Evolutionary conservation across 2,888 invertebrate species (phyloP).

Genomic region (Erebia ligea): DNA sequence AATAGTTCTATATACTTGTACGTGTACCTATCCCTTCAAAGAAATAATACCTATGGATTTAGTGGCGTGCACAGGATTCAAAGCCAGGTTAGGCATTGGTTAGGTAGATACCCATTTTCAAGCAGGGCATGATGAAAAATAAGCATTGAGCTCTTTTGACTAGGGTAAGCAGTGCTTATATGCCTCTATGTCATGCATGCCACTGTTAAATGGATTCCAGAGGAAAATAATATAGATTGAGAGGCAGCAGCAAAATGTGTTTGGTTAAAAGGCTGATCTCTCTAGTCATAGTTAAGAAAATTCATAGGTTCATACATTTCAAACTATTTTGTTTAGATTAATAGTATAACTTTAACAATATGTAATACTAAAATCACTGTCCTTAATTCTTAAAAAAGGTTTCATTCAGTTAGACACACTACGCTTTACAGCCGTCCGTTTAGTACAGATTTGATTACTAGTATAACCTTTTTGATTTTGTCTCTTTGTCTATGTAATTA

Average conservation of each 20-base stretch:
- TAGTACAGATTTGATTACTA: not conserved
- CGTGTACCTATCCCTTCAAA: too few relatives aligned
- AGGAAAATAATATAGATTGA: not conserved
- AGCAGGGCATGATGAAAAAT: too few relatives aligned
- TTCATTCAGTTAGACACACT: not conserved
- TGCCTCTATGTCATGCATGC: too few relatives aligned
- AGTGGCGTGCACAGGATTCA: too few relatives aligned
- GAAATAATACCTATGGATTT: not conserved
- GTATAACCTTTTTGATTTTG: not conserved
- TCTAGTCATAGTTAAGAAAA: not conserved
- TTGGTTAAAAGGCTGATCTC: not conserved
- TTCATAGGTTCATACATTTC: not conserved
- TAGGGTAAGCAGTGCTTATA: too few relatives aligned
- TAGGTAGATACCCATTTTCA: too few relatives aligned
- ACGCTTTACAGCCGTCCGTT: not conserved
- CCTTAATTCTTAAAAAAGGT: not conserved
- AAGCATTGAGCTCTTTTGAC: too few relatives aligned
- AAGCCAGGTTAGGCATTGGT: too few relatives aligned
- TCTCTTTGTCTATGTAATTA: slow-evolving; percentile 1
- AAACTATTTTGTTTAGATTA: not conserved
- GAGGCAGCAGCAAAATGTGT: not conserved
- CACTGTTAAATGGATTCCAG: too few relatives aligned
- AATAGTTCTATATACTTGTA: not conserved
- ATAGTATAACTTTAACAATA: not conserved
- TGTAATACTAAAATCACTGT: not conserved